These are phyloP conservation scores for Geotrupes spiniger DNA, from an alignment of 2,888 invertebrate genomes.

Conservation along the genomic window DNA sequence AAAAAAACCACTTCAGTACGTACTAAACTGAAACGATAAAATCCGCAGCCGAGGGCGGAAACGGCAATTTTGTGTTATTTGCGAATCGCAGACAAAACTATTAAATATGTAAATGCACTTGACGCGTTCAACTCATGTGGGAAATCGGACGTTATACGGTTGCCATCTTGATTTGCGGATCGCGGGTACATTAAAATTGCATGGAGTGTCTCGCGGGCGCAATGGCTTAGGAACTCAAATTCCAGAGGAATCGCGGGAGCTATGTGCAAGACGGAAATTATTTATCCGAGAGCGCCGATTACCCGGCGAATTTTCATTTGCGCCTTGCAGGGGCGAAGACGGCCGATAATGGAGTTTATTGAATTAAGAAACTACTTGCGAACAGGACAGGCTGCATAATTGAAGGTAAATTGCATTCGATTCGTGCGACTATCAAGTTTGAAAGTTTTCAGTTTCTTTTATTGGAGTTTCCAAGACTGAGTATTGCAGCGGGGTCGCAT, in stretches of 20 bases:
- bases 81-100: slow-evolving; percentile 14
- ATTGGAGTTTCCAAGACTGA: too few species aligned
- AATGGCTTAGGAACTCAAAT: slow-evolving; percentile 1
- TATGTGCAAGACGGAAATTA: background rate
- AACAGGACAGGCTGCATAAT: too few species aligned
- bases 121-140: slow-evolving; percentile 25
- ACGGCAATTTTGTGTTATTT: background rate
- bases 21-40: too few species aligned
- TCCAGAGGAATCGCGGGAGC: slow-evolving; percentile 3
- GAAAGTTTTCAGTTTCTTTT: too few species aligned
- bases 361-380: too few species aligned
- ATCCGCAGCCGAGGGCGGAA: background rate
- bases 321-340: too few species aligned
- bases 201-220: slow-evolving; percentile 11
- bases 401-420: too few species aligned
- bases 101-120: slow-evolving; percentile 24
- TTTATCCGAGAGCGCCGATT: background rate
- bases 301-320: background rate
- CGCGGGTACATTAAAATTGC: slow-evolving; percentile 24
- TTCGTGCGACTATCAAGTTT: too few species aligned
- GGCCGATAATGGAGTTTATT: too few species aligned
- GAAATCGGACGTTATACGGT: slow-evolving; percentile 23
- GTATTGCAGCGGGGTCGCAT: too few species aligned
- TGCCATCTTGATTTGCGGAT: slow-evolving; percentile 26
- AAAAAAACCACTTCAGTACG: too few species aligned